Evolutionary conservation across 1,140 invertebrate species (phyloP), one percentile per base, ranked within the genome.

Genomic region (Ceratina australensis): DNA sequence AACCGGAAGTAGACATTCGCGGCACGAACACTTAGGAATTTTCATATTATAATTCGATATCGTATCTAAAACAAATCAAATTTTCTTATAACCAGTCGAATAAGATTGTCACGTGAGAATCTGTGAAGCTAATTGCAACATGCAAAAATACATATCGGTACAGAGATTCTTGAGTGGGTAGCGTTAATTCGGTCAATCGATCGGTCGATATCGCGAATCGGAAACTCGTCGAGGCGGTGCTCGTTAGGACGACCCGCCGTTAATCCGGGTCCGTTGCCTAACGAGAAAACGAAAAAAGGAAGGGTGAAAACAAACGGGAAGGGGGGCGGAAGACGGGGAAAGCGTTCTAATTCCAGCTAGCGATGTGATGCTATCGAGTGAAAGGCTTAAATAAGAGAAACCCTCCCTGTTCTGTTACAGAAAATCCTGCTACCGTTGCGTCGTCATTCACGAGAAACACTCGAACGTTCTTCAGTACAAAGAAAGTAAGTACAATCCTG

Each of bases 401-500:
- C n/a, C 26, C 33, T 65, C 66, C 75, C 67, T n/a, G 67, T 78
- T 89, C 82, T 92, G 84, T 92, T 94, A 26, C 90, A 93, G 92
- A 67, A 92, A 93, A 86, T 92, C 91, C 85, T 97, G 96, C 93
- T 96, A 96, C 93, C 95, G 96, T 77, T 98, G 97, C 93, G 95
- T 98, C 87, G 97, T 98, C 82, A 97, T 98, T 90, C 96, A 98
- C 89, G 96, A 97, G 90, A 97, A 97, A 88, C 97, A 98, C 93
- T 94, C 94, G 85, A 98, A 98, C 92, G 97, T 98, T 79, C 93
- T 98, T 82, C 97, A 98, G 92, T 98, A 98, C 93, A 98, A 98
- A 96, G 97, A 98, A 95, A 98, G 97, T 98, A 93, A 97, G 97
- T 97, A 91, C 69, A 76, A 73, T 75, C 24, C 22, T 47, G 50